phyloP scores from a whole-genome alignment of 2,113 vertebrate genomes.

The Scatophagus argus region DNA sequence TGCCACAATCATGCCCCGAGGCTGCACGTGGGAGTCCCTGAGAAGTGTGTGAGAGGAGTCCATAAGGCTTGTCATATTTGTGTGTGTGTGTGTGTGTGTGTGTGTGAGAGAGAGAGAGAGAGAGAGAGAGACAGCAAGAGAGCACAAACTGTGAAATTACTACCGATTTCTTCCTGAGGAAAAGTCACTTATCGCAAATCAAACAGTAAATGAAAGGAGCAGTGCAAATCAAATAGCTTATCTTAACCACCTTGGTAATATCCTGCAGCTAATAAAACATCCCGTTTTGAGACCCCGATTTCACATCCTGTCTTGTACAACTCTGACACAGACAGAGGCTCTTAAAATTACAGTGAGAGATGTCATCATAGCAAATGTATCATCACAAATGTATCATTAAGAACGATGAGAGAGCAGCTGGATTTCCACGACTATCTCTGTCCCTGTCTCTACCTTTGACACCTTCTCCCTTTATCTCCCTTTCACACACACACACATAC shows the following conservation, averaged over 20 bases:
- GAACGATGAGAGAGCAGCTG: slow-evolving; percentile 50
- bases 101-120: not conserved
- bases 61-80: slow-evolving; percentile 21
- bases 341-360: slow-evolving; percentile 60
- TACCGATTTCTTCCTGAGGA: slow-evolving; percentile 53
- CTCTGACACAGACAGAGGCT: slow-evolving; percentile 31
- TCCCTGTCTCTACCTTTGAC: slow-evolving; percentile 41
- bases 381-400: slow-evolving; percentile 50
- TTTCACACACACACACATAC: slow-evolving; percentile 2
- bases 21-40: slow-evolving; percentile 22
- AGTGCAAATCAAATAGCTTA: slow-evolving; percentile 65
- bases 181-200: slow-evolving; percentile 73
- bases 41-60: slow-evolving; percentile 30
- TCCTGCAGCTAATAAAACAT: slow-evolving; percentile 67
- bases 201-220: slow-evolving; percentile 72
- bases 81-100: no score
- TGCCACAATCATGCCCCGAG: slow-evolving; percentile 43
- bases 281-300: slow-evolving; percentile 49
- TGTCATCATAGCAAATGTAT: slow-evolving; percentile 55
- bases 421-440: slow-evolving; percentile 42
- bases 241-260: slow-evolving; percentile 67
- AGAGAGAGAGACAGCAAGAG: slow-evolving; percentile 21
- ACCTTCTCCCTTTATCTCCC: slow-evolving; percentile 20
- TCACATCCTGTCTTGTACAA: slow-evolving; percentile 53
- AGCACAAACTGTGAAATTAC: slow-evolving; percentile 68